phyloP scores from a whole-genome alignment of 2,113 vertebrate species.

The Tyrannus savana region DNA sequence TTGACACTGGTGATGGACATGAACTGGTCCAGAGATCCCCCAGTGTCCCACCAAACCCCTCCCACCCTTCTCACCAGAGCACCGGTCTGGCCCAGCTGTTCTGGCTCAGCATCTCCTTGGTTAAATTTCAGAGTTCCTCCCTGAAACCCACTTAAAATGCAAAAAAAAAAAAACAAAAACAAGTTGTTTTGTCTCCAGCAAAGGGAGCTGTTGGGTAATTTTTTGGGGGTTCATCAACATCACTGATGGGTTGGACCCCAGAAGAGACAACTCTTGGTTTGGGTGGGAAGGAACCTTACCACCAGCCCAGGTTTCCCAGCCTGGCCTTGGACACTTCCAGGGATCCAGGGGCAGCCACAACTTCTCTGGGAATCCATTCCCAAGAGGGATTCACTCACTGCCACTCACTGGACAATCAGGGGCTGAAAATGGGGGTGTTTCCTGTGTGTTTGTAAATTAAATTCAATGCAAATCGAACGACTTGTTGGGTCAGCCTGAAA shows the following conservation, averaged over 20 bases:
- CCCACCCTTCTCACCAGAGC: background rate
- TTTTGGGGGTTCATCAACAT: no score
- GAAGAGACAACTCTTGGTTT: background rate
- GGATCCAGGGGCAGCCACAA: background rate
- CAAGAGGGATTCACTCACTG: background rate
- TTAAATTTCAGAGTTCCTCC: background rate
- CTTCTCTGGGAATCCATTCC: background rate
- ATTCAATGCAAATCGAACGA: no score
- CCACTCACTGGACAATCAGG: background rate
- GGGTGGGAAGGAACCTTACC: background rate
- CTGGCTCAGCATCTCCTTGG: background rate
- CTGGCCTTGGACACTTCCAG: background rate
- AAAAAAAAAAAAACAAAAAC: background rate
- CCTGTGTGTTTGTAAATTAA: no score
- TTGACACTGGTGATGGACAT: rapidly evolving
- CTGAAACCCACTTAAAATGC: background rate
- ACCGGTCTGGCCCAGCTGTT: background rate
- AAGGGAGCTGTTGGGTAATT: background rate
- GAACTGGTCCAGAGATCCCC: background rate
- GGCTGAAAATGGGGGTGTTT: background rate
- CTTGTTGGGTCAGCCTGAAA: no score
- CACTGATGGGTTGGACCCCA: rapidly evolving
- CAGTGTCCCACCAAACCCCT: no score
- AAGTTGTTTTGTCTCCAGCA: background rate
- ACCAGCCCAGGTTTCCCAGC: rapidly evolving